phyloP scores from a whole-genome alignment of 2,113 vertebrate genomes.

The Varanus komodoensis region DNA sequence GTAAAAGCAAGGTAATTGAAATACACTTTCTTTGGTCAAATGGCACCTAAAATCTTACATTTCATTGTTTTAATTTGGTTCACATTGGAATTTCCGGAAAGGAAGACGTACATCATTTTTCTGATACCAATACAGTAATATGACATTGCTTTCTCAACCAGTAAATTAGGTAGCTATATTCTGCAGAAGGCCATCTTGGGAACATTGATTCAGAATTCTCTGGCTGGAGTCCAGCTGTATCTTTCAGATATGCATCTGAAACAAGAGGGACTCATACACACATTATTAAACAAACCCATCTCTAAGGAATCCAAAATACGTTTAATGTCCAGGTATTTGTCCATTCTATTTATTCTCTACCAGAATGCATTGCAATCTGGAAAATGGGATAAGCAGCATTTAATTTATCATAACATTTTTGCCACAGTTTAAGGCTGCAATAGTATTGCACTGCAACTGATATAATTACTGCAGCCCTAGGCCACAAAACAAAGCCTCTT shows the following conservation, averaged over 20 bases:
- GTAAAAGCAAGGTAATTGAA: neutral
- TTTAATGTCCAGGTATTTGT: neutral
- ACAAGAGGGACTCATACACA: constrained; percentile 14
- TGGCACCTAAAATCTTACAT: constrained; percentile 33
- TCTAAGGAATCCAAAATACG: neutral
- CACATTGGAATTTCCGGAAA: constrained; percentile 39
- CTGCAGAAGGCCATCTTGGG: constrained; percentile 25
- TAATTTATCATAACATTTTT: accelerated
- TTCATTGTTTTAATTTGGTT: neutral
- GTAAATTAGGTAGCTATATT: constrained; percentile 2
- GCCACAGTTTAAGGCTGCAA: neutral
- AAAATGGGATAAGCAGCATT: accelerated
- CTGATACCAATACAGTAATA: constrained; percentile 29
- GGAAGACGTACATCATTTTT: constrained; percentile 49
- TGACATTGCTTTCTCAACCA: neutral
- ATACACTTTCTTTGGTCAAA: constrained; percentile 14
- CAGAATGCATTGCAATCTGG: neutral
- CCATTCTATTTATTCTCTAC: neutral
- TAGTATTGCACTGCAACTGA: neutral
- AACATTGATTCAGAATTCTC: constrained; percentile 13
- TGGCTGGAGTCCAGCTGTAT: neutral
- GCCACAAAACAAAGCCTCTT: neutral
- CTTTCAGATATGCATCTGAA: constrained; percentile 29
- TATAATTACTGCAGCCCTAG: neutral
- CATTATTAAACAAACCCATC: constrained; percentile 36